Base-by-base conservation (phyloP, 1,140 invertebrate genomes). In the Drosophila sechellia region DNA sequence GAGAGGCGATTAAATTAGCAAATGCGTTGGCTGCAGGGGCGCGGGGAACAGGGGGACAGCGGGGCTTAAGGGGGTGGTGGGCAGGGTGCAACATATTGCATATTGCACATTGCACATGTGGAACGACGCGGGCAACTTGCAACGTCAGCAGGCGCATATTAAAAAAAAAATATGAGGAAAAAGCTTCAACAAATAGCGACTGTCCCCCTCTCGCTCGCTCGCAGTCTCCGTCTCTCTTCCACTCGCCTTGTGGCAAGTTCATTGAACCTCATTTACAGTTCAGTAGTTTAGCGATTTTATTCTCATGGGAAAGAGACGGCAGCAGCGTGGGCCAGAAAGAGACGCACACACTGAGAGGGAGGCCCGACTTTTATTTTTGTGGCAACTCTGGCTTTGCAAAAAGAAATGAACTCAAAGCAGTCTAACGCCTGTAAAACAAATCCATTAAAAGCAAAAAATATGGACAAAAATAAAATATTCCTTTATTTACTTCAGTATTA, bases 261-360 rank as follows among this genome's bases (percentile, higher is more conserved):
- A 84, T 64, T 89, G 84, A 89, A 89, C 84, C 69, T 80, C 37
- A 75, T 75, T 89, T 80, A 84, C 84, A 89, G 84, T 89, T 89
- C 84, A 89, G 79, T 89, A 89, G 84, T 89, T 89, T 89, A 89
- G 77, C 85, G 77, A 89, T 89, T 89, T 89, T 80, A 83, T 78
- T 84, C 70, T 77, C 60, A 69, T 54, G 42, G 53, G 60, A 66
- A 34, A 61, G 45, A 40, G 58, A 50, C 27, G 46, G 17, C 27
- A 50, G 25, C 42, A 50, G 48, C n/a, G 48, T n/a, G 40, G 6
- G 42, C 12, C 37, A 15, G 64, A 25, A 13, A 56, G 35, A 50
- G 37, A 17, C 4, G 15, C 58, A 55, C 58, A 17, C 10, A 42
- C 45, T 35, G 17, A 64, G 45, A 56, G 68, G 57, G 60, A 59